Conservation (phyloP, 2,113 vertebrate genomes). For the Vicugna pacos region DNA sequence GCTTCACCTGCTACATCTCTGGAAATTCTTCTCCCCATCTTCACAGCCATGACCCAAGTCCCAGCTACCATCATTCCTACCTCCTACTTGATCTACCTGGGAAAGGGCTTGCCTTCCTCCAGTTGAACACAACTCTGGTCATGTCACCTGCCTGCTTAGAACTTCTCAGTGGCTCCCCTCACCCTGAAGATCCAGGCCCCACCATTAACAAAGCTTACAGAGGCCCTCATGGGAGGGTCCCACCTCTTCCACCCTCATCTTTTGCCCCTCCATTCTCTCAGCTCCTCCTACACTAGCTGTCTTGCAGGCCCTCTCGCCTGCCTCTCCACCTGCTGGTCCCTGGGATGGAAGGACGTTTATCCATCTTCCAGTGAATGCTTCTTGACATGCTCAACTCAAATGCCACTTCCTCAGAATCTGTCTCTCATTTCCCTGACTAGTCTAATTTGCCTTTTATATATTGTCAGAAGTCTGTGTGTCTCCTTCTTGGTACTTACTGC, state of each 20-base stretch:
- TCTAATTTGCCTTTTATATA: not conserved
- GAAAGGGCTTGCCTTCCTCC: not conserved
- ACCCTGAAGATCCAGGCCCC: not conserved
- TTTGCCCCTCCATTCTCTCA: no score
- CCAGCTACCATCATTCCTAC: not conserved
- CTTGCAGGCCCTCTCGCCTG: not conserved
- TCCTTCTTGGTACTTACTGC: not conserved
- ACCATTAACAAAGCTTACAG: not conserved
- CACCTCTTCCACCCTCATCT: not conserved
- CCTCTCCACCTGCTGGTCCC: not conserved
- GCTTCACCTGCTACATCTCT: not conserved
- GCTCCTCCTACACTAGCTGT: accelerated
- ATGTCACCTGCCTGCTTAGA: not conserved
- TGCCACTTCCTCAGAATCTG: not conserved
- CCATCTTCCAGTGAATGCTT: not conserved
- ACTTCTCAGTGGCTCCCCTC: not conserved
- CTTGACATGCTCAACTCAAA: not conserved
- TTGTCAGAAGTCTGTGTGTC: not conserved
- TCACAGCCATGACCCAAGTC: not conserved
- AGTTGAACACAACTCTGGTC: not conserved
- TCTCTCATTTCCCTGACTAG: not conserved
- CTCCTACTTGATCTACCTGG: not conserved
- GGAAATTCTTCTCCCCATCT: not conserved
- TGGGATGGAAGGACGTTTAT: not conserved
- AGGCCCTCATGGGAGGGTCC: not conserved